Percentiles rank a stretch among this genome's conserved stretches.
phyloP scores from a whole-genome alignment of 2,113 vertebrate species.

The Australoheros scitulus region DNA sequence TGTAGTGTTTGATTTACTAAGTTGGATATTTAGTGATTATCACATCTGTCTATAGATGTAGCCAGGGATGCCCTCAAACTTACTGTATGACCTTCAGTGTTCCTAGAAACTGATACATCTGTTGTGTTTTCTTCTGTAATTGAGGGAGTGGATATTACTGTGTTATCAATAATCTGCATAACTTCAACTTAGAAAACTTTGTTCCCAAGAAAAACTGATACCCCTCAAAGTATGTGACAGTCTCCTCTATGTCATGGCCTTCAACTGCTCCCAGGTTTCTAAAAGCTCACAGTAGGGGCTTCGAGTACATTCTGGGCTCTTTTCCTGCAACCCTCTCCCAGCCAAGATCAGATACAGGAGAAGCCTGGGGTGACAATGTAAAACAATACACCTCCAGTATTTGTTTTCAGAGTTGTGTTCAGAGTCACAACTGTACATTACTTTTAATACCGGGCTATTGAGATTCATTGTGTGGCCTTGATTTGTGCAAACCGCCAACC shows the following conservation, averaged over 20 bases:
- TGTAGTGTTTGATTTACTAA: conserved; percentile 23
- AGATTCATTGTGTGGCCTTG: conserved; percentile 60
- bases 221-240: conserved; percentile 25
- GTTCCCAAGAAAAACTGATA: conserved; percentile 29
- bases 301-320: conserved; percentile 18
- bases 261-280: conserved; percentile 18
- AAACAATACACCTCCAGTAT: conserved; percentile 55
- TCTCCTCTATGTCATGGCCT: conserved; percentile 20
- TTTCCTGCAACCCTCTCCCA: neutral
- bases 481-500: conserved; percentile 38
- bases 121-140: neutral
- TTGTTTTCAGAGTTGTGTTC: conserved; percentile 46
- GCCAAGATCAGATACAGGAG: conserved; percentile 26
- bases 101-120: neutral
- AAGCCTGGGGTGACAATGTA: conserved; percentile 46
- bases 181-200: neutral
- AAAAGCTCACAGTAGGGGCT: conserved; percentile 11
- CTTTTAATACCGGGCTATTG: conserved; percentile 55
- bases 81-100: neutral
- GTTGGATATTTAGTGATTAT: conserved; percentile 7
- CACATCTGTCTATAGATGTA: conserved; percentile 9
- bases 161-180: conserved; percentile 31
- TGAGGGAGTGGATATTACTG: conserved; percentile 13
- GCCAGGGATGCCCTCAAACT: conserved; percentile 16
- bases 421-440: conserved; percentile 57